Conservation (phyloP, 2,888 invertebrate genomes). For the Dolichopus griseipennis region DNA sequence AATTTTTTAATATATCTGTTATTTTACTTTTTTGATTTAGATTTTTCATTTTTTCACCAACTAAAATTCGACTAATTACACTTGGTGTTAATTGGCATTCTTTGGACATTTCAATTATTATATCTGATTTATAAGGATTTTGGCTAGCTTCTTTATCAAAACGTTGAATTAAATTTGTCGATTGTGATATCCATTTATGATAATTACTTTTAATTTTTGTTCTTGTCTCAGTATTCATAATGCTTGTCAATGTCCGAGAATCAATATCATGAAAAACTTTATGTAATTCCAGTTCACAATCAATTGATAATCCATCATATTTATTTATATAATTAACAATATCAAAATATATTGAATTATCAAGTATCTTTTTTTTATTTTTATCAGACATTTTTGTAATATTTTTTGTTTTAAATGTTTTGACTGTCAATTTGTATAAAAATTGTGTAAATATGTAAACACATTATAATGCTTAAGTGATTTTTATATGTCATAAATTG, state of each 20-base stretch:
- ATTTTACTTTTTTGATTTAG: slow-evolving; percentile 28
- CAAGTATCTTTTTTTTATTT: slow-evolving; percentile 29
- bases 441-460: too few relatives aligned
- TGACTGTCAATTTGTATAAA: too few relatives aligned
- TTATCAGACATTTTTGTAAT: neutral
- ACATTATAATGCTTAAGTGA: too few relatives aligned
- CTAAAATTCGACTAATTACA: slow-evolving; percentile 32
- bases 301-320: slow-evolving; percentile 49
- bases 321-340: slow-evolving; percentile 47
- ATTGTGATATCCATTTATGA: slow-evolving; percentile 50
- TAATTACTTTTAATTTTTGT: slow-evolving; percentile 56
- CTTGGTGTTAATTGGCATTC: slow-evolving; percentile 32
- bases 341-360: slow-evolving; percentile 24
- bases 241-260: slow-evolving; percentile 57
- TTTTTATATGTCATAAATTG: too few relatives aligned
- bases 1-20: slow-evolving; percentile 33
- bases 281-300: slow-evolving; percentile 52
- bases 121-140: slow-evolving; percentile 23
- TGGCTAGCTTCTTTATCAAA: slow-evolving; percentile 27
- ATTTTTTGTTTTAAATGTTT: too few relatives aligned
- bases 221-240: slow-evolving; percentile 57
- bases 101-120: slow-evolving; percentile 33
- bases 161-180: slow-evolving; percentile 45
- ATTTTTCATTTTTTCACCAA: slow-evolving; percentile 34
- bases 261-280: slow-evolving; percentile 51